Base-by-base conservation (phyloP, 2,888 invertebrate species). In the Drosophila diplacantha region DNA sequence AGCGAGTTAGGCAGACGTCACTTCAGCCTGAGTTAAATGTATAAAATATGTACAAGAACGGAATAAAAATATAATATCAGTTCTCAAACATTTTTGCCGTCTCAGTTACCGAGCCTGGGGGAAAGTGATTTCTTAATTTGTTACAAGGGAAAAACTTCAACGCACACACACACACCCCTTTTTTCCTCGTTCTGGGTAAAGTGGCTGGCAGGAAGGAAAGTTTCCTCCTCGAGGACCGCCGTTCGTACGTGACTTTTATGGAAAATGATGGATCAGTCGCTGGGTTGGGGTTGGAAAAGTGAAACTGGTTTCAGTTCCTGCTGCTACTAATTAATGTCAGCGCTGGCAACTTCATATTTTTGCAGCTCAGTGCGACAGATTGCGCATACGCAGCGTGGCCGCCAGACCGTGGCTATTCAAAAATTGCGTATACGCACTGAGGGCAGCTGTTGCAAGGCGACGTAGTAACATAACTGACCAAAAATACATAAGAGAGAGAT, bases 51-150 rank as follows among this genome's bases (percentile, higher is more conserved):
- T 6, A 12, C 37, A 12, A 6, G 3, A 6, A 12, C 11, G 26
- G 22, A 31, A 16, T 29, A n/a, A 31, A 31, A 18, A 49, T 50
- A 61, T 41, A 50, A 61, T 61, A 61, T 43, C 14, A 43, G 63
- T 63, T 51, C 61, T 37, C 41, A 61, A 50, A 16, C 24, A 34
- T 51, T 47, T 62, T 39, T 14, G n/a, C 22, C 20, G 26, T 29
- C 31, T 61, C 37, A 20, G 31, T 34, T 55, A 56, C 16, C 9
- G 74, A 20, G 20, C 20, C 34, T 20, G 35, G 51, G 81, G 53
- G 81, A 84, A 83, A 84, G 83, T 85, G 83, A 85, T 83, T 85
- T 85, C 85, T 85, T 83, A 78, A 85, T 83, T 83, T 83, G 69
- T 71, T 70, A 71, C 66, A 76, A 46, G 44, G 44, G 65, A 66